Base-by-base conservation (phyloP, 2,797 vertebrate species). In the Myotis vivesi region DNA sequence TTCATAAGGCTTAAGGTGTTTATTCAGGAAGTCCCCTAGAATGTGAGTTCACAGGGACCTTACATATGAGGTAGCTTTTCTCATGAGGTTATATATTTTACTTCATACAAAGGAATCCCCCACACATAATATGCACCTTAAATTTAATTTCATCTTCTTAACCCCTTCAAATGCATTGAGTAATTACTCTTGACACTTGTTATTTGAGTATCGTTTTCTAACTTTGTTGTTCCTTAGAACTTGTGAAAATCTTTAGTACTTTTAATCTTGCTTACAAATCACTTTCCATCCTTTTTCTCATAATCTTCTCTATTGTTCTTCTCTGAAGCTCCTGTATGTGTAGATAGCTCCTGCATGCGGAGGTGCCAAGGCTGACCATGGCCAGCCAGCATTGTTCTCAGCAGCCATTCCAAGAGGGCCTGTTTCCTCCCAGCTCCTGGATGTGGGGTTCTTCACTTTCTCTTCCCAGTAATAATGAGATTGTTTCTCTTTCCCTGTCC, bases 211-310 rank as follows among this genome's bases (percentile, higher is more conserved):
- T 62, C 12, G 57, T 84, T 84, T 87, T 66, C 30, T 64, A 71
- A 55, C n/a, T 89, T 79, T 81, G 20, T 46, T 91, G 22, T 81
- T 77, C 22, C 36, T 80, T 92, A 66, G 36, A 59, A 80, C 55
- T 66, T 87, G 30, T 5, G 59, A 77, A 82, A 57, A 13, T 90
- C 13, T 49, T 80, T 51, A 38, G 15, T 28, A 71, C 19, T 7
- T 89, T 90, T 84, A 83, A 76, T 51, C 76, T 83, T 90, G 23
- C n/a, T 68, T 86, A 59, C 72, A 55, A 82, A 71, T 51, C 25
- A 64, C 33, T 15, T 84, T 77, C 36, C 2, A 36, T 33, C 25
- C 13, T 87, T 49, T 30, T 80, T 89, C 25, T 64, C 51, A 13
- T 92, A 59, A 80, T 89, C 64, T 49, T 68, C 71, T 44, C 19